Base-by-base conservation (phyloP, 1,140 invertebrate species). In the Tetragnatha versicolor region DNA sequence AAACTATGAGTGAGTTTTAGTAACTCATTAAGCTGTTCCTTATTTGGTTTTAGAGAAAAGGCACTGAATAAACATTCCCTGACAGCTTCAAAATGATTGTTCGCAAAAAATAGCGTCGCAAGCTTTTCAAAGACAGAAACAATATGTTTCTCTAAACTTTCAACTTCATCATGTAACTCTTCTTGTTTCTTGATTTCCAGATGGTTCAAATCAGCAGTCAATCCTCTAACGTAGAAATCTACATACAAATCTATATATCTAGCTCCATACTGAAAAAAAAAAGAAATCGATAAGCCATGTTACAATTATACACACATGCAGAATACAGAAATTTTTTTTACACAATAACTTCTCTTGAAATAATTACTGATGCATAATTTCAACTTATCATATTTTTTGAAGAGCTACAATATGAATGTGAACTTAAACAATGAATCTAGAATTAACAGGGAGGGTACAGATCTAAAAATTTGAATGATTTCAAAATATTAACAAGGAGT, bases 41-140 rank as follows among this genome's bases (percentile, higher is more conserved):
- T 25, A 10, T 63, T 63, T 25, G 80, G 80, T 65, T 31, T 42
- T 31, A 81, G 25, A 39, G 58, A 66, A 60, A 81, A 81, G 51
- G 73, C 76, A 79, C 80, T 81, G 25, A 81, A 72, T 10, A 81
- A 53, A 60, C 80, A 81, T 29, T 81, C 80, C 27, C 61, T 35
- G 17, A 51, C 37, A 45, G 47, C 69, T 39, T 25, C 39, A 2
- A 37, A 20, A 51, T 68, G 3, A 2, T 20, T 31, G 10, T 69
- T n/a, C n/a, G n/a, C 25, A 25, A 10, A 45, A 58, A 81, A 81
- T 22, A 81, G 12, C 29, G 60, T 45, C 20, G 72, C 47, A 27
- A 81, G n/a, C 37, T 81, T 81, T 10, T 9, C 22, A 73, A 65
- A 81, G 31, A 70, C 31, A 20, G 2, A 3, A 39, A 73, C 63